Conservation (phyloP, 2,113 vertebrate genomes). For the Kryptolebias marmoratus region DNA sequence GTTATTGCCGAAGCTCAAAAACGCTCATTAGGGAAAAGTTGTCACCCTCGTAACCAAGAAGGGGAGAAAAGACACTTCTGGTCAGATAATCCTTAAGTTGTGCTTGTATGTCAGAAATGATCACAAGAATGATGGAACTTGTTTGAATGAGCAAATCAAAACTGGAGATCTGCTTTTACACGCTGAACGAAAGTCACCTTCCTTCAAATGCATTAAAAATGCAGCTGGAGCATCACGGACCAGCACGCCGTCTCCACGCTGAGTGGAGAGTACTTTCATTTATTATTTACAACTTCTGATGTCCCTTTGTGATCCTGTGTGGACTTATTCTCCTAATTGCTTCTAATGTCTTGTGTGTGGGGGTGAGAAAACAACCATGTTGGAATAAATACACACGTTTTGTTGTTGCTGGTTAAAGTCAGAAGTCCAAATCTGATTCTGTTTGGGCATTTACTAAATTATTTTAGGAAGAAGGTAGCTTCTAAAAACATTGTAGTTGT, state of each 20-base stretch:
- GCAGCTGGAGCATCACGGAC: neutral
- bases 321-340: neutral
- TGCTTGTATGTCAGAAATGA: neutral
- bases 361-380: neutral
- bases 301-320: neutral
- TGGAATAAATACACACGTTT: neutral
- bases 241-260: neutral
- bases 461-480: too few species aligned
- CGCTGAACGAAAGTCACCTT: neutral
- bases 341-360: neutral
- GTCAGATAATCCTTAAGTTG: neutral
- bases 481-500: too few species aligned
- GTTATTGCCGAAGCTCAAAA: too few species aligned
- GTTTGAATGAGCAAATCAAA: neutral
- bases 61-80: neutral
- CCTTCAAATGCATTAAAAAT: neutral
- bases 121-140: neutral
- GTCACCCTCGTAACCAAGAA: neutral
- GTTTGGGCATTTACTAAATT: too few species aligned
- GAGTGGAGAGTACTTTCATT: conserved; percentile 8
- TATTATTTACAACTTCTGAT: conserved; percentile 10
- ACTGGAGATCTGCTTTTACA: neutral
- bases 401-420: neutral
- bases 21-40: too few species aligned
- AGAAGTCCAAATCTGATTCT: too few species aligned